phyloP scores from a whole-genome alignment of 2,113 vertebrate species.

The Paralichthys olivaceus region DNA sequence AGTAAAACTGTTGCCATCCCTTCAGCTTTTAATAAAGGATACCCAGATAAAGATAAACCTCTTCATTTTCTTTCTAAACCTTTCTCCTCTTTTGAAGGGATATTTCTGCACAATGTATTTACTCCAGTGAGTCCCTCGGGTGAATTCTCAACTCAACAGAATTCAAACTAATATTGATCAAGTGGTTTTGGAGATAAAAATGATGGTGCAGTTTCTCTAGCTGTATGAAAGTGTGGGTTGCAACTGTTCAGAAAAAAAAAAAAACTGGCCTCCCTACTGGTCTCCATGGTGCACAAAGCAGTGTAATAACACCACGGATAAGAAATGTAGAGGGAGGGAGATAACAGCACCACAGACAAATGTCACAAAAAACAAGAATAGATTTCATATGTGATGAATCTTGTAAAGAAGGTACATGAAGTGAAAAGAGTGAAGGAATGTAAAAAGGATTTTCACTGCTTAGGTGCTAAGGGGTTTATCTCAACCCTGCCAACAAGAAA shows the following conservation, averaged over 20 bases:
- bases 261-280: neutral
- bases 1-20: constrained; percentile 11
- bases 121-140: constrained; percentile 12
- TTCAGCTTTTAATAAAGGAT: constrained; percentile 37
- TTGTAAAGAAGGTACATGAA: constrained; percentile 26
- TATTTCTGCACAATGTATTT: constrained; percentile 12
- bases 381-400: constrained; percentile 62
- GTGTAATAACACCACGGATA: constrained; percentile 41
- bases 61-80: constrained; percentile 24
- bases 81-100: constrained; percentile 4
- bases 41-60: constrained; percentile 13
- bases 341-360: constrained; percentile 22
- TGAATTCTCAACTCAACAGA: neutral
- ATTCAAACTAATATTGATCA: neutral
- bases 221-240: neutral
- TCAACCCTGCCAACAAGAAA: constrained; percentile 41
- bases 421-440: constrained; percentile 8
- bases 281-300: neutral
- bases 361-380: constrained; percentile 26
- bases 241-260: neutral
- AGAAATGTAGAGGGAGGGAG: constrained; percentile 23
- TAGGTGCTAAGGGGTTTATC: constrained; percentile 36
- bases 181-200: neutral
- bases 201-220: neutral
- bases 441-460: constrained; percentile 1